A percentile compares a stretch with the other conserved stretches of the same genome.
phyloP scores from a whole-genome alignment of 1,140 invertebrate species.

The Sinonovacula constricta region DNA sequence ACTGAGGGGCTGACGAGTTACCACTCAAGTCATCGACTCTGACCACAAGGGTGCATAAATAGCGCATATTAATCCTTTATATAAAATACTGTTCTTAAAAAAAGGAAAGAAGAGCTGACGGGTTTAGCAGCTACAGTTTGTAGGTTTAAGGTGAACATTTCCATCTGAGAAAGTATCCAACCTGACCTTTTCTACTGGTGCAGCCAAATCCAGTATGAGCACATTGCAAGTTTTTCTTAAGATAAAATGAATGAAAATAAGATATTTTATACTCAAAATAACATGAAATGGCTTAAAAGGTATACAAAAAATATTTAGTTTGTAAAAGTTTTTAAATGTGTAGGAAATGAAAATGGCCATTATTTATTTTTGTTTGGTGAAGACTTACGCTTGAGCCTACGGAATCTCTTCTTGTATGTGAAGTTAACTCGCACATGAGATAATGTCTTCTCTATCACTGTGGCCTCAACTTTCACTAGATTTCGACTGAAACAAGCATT shows the following conservation, averaged over 20 bases:
- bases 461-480: conserved; percentile 88
- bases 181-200: background rate
- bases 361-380: background rate
- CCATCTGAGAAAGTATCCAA: background rate
- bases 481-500: conserved; percentile 77
- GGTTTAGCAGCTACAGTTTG: too few relatives aligned
- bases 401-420: conserved; percentile 16
- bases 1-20: too few relatives aligned
- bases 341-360: background rate
- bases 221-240: background rate
- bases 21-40: too few relatives aligned
- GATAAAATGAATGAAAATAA: background rate
- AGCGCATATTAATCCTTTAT: too few relatives aligned
- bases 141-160: background rate
- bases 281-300: background rate
- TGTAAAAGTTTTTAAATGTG: background rate
- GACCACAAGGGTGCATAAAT: too few relatives aligned
- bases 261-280: background rate
- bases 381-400: conserved; percentile 37
- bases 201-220: background rate
- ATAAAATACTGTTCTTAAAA: too few relatives aligned
- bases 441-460: conserved; percentile 94
- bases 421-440: conserved; percentile 62
- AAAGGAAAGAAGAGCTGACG: too few relatives aligned
- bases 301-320: background rate